Percentiles rank a stretch among this genome's conserved stretches.
Conservation (phyloP, 2,797 vertebrate species). For the Vireo griseus region DNA sequence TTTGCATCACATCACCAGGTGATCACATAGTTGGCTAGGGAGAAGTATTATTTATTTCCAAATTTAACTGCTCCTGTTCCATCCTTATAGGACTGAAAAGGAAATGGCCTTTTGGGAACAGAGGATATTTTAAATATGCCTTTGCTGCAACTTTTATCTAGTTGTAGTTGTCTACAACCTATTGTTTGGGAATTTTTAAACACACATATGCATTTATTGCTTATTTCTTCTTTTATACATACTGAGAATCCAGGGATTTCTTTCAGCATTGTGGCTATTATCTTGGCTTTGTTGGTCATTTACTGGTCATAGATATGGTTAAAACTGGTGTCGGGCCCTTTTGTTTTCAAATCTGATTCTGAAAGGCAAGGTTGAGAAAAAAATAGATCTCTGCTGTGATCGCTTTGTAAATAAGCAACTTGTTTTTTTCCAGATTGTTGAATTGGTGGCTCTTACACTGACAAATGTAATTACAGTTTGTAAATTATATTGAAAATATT, state of each 20-base stretch:
- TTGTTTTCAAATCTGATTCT: background rate
- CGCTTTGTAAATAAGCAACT: conserved; percentile 23
- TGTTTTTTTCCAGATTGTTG: conserved; percentile 1
- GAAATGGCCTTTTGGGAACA: background rate
- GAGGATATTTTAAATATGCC: background rate
- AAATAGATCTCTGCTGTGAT: background rate
- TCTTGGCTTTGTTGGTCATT: background rate
- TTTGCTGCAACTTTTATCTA: background rate
- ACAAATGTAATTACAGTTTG: conserved; percentile 52
- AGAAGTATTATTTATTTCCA: background rate
- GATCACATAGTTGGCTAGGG: background rate
- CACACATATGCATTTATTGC: background rate
- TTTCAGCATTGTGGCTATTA: background rate
- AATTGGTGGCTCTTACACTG: conserved; percentile 22
- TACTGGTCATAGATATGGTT: background rate
- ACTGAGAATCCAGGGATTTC: background rate
- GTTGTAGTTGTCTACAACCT: background rate
- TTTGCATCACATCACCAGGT: background rate
- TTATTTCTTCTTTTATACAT: background rate
- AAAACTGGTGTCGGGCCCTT: background rate
- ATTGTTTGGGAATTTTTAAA: background rate
- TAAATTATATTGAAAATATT: conserved; percentile 67
- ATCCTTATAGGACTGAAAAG: background rate
- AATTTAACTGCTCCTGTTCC: background rate
- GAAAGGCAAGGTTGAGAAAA: conserved; percentile 25